Base-by-base conservation (phyloP, 2,888 invertebrate species). In the Noctuana brunneofusca region DNA sequence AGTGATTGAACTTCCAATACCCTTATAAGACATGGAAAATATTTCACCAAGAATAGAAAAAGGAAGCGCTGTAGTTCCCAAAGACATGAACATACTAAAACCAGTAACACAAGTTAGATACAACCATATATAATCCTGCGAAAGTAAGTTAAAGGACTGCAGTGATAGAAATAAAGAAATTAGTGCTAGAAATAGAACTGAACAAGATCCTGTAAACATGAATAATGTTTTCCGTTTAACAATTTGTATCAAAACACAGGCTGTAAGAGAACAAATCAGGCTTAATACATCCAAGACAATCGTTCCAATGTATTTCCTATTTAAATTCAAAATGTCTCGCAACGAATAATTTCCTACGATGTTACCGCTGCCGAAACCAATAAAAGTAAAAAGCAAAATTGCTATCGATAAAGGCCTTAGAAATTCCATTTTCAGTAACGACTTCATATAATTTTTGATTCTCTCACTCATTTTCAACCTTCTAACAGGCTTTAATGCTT, bases 61-160 rank as follows among this genome's bases (percentile, higher is more conserved):
- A 5, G 60, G 60, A 18, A 60, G 35, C 5, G 60, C 60, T 22
- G 54, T 55, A n/a, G 60, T 60, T 18, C 60, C 60, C 27, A 60
- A 49, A 8, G 60, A 60, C 60, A 60, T 60, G 20, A 60, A 60
- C 60, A 60, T 60, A 49, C 60, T 62, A 24, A 62, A 62, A 35
- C 60, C 60, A 11, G 60, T 62, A 3, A 62, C 54, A 27, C 48
- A 62, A 22, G 60, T 62, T 24, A 60, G 18, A 35, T 62, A 62
- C 4, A 62, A 30, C 60, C 54, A 54, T 24, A 62, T 48, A 30
- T 62, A 62, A 27, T 62, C 60, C 14, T 54, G 35, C 5, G 60
- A 55, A 24, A 62, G 46, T 20, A 62, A 20, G 14, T 62, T 55
- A 55, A 55, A 55, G 16, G 60, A 54, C 38, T 62, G 54, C 3